These are phyloP conservation scores for Knipowitschia caucasica DNA, from an alignment of 2,797 vertebrate species.

Conservation along the genomic window DNA sequence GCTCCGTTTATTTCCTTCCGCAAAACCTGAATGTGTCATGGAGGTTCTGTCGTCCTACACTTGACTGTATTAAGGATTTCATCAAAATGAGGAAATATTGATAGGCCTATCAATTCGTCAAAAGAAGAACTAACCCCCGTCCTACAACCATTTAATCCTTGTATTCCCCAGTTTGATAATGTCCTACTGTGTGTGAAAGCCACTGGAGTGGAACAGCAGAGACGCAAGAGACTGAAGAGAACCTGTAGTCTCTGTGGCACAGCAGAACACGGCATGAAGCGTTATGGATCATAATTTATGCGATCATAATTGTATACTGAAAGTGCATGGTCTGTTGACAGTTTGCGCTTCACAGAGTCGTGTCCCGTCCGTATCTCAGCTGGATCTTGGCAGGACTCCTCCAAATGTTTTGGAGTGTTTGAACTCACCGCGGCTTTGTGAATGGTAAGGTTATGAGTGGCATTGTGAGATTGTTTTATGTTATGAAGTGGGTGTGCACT, in stretches of 20 bases:
- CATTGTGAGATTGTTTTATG: conserved; percentile 46
- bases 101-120: too few species aligned
- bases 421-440: conserved; percentile 39
- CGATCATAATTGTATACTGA: conserved; percentile 33
- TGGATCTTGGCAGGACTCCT: conserved; percentile 27
- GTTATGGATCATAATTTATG: conserved; percentile 37
- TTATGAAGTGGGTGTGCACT: conserved; percentile 40
- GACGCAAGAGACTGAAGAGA: conserved; percentile 48
- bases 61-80: too few species aligned
- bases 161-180: neutral
- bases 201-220: conserved; percentile 72
- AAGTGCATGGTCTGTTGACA: conserved; percentile 25
- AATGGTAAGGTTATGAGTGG: conserved; percentile 67
- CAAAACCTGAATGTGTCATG: conserved; percentile 9
- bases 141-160: neutral
- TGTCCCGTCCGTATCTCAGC: conserved; percentile 24
- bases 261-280: conserved; percentile 62
- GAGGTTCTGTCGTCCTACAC: neutral
- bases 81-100: too few species aligned
- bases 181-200: conserved; percentile 54
- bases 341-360: conserved; percentile 12
- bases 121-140: too few species aligned
- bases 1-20: conserved; percentile 42
- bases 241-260: conserved; percentile 69
- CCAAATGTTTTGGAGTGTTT: conserved; percentile 31